phyloP scores from a whole-genome alignment of 1,140 invertebrate species.

The Caenorhabditis remanei region DNA sequence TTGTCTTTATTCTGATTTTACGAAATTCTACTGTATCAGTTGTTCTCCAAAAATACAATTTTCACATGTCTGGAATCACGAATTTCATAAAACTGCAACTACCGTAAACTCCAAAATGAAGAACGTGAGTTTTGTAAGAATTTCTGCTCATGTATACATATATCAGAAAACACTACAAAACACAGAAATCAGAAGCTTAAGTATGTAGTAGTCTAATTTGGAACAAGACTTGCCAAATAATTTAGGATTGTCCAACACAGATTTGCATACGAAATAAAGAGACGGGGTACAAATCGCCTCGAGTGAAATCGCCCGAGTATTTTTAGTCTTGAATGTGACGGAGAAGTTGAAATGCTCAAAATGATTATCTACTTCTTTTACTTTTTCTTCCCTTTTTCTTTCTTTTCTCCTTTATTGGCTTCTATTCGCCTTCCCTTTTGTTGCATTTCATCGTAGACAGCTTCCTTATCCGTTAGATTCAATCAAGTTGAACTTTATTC shows the following conservation, averaged over 20 bases:
- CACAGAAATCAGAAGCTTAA: constrained; percentile 25
- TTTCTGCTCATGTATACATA: neutral
- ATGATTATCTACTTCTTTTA: constrained; percentile 11
- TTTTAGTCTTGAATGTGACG: constrained; percentile 32
- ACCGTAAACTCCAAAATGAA: too few species aligned
- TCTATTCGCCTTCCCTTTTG: neutral
- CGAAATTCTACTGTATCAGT: too few species aligned
- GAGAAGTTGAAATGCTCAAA: constrained; percentile 48
- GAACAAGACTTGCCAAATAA: neutral
- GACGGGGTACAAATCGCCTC: neutral
- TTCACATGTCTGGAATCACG: too few species aligned
- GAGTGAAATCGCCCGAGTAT: constrained; percentile 30
- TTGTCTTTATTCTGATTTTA: too few species aligned
- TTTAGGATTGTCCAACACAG: neutral
- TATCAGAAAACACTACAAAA: constrained; percentile 6
- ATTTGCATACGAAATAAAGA: constrained; percentile 39
- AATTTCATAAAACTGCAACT: too few species aligned
- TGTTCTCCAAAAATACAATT: too few species aligned
- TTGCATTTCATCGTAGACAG: neutral
- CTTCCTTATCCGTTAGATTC: neutral
- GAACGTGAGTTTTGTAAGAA: neutral
- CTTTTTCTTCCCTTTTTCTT: neutral
- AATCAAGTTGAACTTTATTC: neutral
- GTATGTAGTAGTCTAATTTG: neutral
- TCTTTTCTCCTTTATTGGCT: neutral